Evolutionary conservation across 2,113 vertebrate species (phyloP).

Genomic region (Hylia prasina): DNA sequence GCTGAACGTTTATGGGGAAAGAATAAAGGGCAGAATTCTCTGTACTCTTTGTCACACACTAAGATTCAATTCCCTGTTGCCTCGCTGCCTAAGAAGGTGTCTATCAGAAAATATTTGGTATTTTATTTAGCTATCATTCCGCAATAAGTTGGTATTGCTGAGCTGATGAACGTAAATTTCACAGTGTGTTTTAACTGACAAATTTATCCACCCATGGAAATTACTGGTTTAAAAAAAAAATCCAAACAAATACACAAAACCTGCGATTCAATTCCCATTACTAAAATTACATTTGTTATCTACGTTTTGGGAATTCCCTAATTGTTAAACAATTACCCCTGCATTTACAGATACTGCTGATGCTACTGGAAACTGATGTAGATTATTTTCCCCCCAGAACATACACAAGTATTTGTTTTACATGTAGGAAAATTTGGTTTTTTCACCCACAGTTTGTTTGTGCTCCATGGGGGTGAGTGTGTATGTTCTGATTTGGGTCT

Average conservation of each 20-base stretch:
- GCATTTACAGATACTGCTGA: neutral
- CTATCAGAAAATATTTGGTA: neutral
- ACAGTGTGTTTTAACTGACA: conserved; percentile 47
- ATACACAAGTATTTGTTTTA: neutral
- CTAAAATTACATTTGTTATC: conserved; percentile 3
- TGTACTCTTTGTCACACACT: too few relatives aligned
- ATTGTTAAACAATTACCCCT: conserved; percentile 41
- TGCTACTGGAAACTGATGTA: neutral
- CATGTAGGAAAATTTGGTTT: rapidly evolving
- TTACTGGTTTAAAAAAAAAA: conserved; percentile 17
- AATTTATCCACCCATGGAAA: conserved; percentile 58
- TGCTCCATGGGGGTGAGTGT: neutral
- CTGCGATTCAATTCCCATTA: conserved; percentile 1
- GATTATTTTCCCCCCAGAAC: neutral
- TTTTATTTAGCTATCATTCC: conserved; percentile 56
- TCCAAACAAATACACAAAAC: neutral
- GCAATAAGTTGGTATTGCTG: conserved; percentile 44
- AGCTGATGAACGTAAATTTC: conserved; percentile 66
- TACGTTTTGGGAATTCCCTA: neutral
- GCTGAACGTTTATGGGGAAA: neutral
- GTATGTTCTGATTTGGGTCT: neutral
- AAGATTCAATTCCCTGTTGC: neutral
- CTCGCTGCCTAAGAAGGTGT: neutral
- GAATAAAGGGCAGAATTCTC: neutral
- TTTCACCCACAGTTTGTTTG: neutral